phyloP scores from a whole-genome alignment of 2,888 invertebrate genomes.

The Mongoloraphidia duomilia region DNA sequence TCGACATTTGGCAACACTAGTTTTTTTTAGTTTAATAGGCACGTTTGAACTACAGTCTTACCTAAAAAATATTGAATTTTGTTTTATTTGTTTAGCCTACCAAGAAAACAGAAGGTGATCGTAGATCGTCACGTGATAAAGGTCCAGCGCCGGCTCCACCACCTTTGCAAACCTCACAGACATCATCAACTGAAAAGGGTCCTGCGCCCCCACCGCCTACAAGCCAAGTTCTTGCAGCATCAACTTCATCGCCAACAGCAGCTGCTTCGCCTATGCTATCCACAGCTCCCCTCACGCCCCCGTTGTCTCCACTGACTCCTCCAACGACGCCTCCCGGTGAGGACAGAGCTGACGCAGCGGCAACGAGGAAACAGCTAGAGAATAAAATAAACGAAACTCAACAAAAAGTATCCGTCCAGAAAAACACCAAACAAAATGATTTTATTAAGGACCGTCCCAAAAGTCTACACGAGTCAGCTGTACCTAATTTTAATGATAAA shows the following conservation, averaged over 20 bases:
- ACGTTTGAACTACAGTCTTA: no score
- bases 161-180: slow-evolving; percentile 17
- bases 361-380: not conserved
- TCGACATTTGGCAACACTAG: no score
- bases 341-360: slow-evolving; percentile 1
- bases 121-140: slow-evolving; percentile 49
- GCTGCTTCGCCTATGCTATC: slow-evolving; percentile 21
- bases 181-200: slow-evolving; percentile 17
- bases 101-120: slow-evolving; percentile 46
- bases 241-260: slow-evolving; percentile 18
- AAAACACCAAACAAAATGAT: no score
- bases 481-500: no score
- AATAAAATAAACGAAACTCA: not conserved
- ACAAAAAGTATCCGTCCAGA: no score
- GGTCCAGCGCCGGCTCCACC: slow-evolving; percentile 64
- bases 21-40: no score
- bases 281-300: slow-evolving; percentile 27
- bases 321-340: slow-evolving; percentile 14
- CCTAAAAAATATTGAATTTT: not conserved
- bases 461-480: no score
- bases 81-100: slow-evolving; percentile 36
- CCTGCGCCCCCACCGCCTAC: slow-evolving; percentile 16
- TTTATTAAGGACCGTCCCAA: no score
- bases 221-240: slow-evolving; percentile 8
- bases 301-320: slow-evolving; percentile 26